phyloP scores from a whole-genome alignment of 2,113 vertebrate species.

The Sarotherodon lohbergeri region DNA sequence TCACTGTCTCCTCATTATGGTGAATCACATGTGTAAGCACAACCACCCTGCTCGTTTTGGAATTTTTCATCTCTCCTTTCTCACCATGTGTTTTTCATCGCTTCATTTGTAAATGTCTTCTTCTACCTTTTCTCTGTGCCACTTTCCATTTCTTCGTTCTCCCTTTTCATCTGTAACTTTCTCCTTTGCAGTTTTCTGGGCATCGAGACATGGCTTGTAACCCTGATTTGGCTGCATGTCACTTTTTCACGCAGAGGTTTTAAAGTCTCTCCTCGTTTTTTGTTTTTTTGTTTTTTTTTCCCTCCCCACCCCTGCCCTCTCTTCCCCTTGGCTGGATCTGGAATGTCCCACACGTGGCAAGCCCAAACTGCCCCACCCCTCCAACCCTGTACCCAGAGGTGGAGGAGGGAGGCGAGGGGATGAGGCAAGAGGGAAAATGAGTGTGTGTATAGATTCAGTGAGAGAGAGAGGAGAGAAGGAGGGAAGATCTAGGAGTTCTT shows the following conservation, averaged over 20 bases:
- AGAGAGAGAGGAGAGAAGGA: neutral
- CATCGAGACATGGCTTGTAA: neutral
- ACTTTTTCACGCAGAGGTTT: neutral
- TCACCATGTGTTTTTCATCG: neutral
- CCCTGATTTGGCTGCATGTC: neutral
- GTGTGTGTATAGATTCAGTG: neutral
- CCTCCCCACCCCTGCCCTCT: slow-evolving; percentile 18
- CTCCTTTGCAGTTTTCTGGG: neutral
- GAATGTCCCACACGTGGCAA: slow-evolving; percentile 77
- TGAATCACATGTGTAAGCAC: slow-evolving; percentile 14
- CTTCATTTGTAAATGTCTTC: neutral
- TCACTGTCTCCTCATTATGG: slow-evolving; percentile 6
- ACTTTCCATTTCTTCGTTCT: slow-evolving; percentile 7
- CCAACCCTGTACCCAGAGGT: slow-evolving; percentile 32
- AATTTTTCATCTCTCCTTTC: neutral
- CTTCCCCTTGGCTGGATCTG: slow-evolving; percentile 58
- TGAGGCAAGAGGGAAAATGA: neutral
- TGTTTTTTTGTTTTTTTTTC: neutral
- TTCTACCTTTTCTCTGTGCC: neutral
- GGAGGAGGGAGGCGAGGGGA: slow-evolving; percentile 8
- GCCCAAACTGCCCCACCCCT: slow-evolving; percentile 66
- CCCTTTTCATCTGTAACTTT: neutral
- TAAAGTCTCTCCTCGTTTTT: slow-evolving; percentile 13
- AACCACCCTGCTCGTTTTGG: neutral
- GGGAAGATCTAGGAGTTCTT: neutral